Evolutionary conservation across 2,797 vertebrate species (phyloP).

Genomic region (Tragelaphus eurycerus): DNA sequence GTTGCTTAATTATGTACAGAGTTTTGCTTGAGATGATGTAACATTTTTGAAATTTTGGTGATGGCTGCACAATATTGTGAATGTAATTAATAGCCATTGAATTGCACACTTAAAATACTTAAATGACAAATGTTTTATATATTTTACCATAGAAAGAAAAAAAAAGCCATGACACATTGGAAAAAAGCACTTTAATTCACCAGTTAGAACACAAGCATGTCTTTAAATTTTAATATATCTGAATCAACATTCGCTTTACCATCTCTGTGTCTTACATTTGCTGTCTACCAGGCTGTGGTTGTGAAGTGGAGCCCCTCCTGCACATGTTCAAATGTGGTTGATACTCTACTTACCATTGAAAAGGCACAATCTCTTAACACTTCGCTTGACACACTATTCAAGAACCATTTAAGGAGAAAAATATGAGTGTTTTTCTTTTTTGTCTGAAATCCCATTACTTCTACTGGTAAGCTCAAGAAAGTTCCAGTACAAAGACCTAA

Average conservation of each 20-base stretch:
- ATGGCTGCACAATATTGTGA: not conserved
- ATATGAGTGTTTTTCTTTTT: not conserved
- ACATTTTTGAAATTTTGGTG: not conserved
- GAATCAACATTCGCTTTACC: not conserved
- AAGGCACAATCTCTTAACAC: not conserved
- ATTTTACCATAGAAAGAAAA: not conserved
- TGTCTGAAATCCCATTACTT: not conserved
- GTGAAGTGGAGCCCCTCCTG: too few relatives aligned
- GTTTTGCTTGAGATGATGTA: not conserved
- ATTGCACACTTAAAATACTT: not conserved
- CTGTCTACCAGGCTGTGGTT: not conserved
- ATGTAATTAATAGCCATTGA: not conserved
- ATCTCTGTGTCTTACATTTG: not conserved
- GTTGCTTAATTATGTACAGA: not conserved
- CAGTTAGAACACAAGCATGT: not conserved
- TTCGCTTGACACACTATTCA: not conserved
- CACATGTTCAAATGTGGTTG: not conserved
- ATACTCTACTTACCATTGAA: not conserved
- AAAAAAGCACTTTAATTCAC: not conserved
- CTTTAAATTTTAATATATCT: not conserved
- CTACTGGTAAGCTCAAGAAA: not conserved
- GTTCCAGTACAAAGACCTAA: not conserved
- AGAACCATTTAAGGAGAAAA: not conserved
- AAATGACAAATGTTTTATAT: not conserved
- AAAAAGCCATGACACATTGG: not conserved